These are phyloP conservation scores for Masticophis lateralis DNA, from an alignment of 2,797 vertebrate species.

Conservation along the genomic window DNA sequence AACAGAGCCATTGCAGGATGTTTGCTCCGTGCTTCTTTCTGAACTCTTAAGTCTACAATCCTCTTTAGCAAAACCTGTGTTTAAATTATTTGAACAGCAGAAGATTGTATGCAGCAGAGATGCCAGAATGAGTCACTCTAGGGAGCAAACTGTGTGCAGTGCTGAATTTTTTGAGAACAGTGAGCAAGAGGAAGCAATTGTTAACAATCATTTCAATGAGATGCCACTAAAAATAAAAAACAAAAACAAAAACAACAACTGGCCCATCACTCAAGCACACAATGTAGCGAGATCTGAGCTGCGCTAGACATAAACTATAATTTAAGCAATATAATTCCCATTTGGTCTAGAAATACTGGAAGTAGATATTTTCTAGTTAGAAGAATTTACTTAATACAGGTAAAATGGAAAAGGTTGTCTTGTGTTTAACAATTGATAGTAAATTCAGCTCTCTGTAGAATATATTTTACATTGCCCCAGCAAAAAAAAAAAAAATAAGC, in stretches of 20 bases:
- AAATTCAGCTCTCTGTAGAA: constrained; percentile 22
- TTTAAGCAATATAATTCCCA: background rate
- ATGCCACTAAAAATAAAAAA: background rate
- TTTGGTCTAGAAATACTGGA: background rate
- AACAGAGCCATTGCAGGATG: background rate
- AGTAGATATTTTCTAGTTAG: background rate
- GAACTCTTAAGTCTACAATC: background rate
- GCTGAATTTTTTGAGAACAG: background rate
- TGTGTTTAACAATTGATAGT: background rate
- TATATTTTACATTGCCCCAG: constrained; percentile 2
- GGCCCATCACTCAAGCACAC: background rate
- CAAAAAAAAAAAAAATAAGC: constrained; percentile 44
- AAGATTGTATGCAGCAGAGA: background rate
- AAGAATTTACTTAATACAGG: background rate
- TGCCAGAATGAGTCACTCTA: background rate
- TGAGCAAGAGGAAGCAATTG: background rate
- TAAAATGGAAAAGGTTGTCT: background rate
- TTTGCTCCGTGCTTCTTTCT: background rate
- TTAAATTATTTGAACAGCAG: background rate
- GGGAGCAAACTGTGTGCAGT: background rate
- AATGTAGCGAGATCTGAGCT: background rate
- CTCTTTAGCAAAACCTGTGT: background rate
- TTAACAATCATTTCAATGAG: background rate
- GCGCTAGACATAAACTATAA: background rate
- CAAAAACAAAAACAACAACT: too few relatives aligned